A percentile compares a stretch with the other conserved stretches of the same genome.
phyloP scores from a whole-genome alignment of 2,113 vertebrate species.

The Mixornis gularis region DNA sequence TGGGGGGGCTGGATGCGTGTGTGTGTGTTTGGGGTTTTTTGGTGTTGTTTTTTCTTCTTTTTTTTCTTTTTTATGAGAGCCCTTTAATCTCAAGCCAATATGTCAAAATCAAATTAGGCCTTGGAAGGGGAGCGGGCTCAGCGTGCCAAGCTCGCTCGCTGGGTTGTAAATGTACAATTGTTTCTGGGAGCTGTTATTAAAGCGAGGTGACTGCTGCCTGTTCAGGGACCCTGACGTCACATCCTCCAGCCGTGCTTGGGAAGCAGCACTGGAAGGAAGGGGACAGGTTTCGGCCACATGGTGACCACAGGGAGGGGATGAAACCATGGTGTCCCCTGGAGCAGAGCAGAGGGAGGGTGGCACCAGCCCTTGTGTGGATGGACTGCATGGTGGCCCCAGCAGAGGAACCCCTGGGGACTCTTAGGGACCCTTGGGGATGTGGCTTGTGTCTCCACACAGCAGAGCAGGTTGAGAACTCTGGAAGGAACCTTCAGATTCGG shows the following conservation, averaged over 20 bases:
- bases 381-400: rapidly evolving
- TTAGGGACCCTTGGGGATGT: rapidly evolving
- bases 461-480: background rate
- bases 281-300: rapidly evolving
- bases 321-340: rapidly evolving
- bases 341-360: background rate
- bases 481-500: background rate
- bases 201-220: constrained; percentile 53
- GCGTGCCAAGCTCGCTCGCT: constrained; percentile 53
- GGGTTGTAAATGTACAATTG: constrained; percentile 65
- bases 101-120: constrained; percentile 71
- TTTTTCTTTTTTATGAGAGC: constrained; percentile 39
- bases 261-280: background rate
- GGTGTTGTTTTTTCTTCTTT: background rate
- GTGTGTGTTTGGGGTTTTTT: constrained; percentile 24
- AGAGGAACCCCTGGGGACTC: background rate
- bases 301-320: background rate
- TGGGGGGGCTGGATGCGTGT: background rate
- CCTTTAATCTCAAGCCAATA: constrained; percentile 73
- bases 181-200: constrained; percentile 66
- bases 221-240: constrained; percentile 59
- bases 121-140: constrained; percentile 60
- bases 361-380: background rate
- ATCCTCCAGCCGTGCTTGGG: background rate
- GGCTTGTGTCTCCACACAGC: background rate